Percentiles rank a stretch among this genome's conserved stretches.
Conservation (phyloP, 2,797 vertebrate species). For the Syngnathus rostellatus region DNA sequence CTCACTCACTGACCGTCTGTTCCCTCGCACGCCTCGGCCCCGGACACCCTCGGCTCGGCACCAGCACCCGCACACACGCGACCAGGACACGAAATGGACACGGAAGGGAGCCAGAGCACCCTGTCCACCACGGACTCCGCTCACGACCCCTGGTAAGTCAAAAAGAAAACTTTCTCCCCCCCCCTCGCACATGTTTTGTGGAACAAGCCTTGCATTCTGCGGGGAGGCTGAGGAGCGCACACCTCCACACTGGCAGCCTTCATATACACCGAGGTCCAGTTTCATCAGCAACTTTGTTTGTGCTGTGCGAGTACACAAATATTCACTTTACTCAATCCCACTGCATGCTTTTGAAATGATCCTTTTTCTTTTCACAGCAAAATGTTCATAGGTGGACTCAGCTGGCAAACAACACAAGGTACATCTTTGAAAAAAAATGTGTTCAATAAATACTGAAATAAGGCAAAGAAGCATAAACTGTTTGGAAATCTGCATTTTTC, state of each 20-base stretch:
- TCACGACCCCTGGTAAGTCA: conserved; percentile 89
- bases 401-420: conserved; percentile 98
- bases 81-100: conserved; percentile 80
- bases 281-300: conserved; percentile 20
- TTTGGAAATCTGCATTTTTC: conserved; percentile 9
- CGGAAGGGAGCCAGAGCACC: conserved; percentile 92
- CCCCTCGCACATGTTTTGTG: conserved; percentile 21
- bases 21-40: conserved; percentile 48
- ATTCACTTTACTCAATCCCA: conserved; percentile 1
- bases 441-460: neutral
- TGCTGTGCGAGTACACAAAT: neutral
- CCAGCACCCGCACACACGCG: conserved; percentile 35
- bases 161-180: conserved; percentile 27
- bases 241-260: conserved; percentile 30
- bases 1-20: conserved; percentile 64
- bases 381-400: conserved; percentile 97
- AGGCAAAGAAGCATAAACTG: conserved; percentile 17
- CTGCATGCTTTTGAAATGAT: conserved; percentile 11
- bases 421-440: conserved; percentile 52
- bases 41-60: conserved; percentile 26
- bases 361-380: conserved; percentile 70
- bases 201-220: conserved; percentile 28
- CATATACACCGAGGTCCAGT: conserved; percentile 8
- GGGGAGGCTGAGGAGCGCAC: conserved; percentile 16
- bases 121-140: conserved; percentile 91